A percentile compares a stretch with the other conserved stretches of the same genome.
Conservation (phyloP, 2,113 vertebrate genomes). For the Phalacrocorax carbo region DNA sequence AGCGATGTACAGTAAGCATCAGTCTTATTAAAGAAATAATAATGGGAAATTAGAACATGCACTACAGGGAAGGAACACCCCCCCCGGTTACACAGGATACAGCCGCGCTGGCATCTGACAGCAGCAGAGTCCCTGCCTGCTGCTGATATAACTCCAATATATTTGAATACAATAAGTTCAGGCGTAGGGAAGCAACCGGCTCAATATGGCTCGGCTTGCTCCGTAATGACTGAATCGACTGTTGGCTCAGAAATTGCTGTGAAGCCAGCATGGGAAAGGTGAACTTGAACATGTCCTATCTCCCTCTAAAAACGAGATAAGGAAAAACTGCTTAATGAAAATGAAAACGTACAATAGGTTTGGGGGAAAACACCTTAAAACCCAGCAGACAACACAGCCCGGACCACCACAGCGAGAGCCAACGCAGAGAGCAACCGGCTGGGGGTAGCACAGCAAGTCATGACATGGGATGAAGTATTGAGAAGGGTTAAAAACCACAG, state of each 20-base stretch:
- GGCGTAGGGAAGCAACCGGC: background rate
- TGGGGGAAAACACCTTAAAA: background rate
- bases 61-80: constrained; percentile 2
- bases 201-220: background rate
- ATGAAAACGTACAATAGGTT: background rate
- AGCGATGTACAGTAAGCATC: constrained; percentile 27
- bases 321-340: background rate
- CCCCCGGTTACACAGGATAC: background rate
- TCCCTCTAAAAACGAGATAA: background rate
- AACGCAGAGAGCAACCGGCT: fast-evolving
- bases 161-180: background rate
- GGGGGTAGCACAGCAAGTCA: background rate
- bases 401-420: background rate
- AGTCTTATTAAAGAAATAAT: constrained; percentile 62
- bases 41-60: constrained; percentile 48
- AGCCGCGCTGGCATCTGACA: background rate
- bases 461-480: background rate
- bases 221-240: background rate
- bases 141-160: background rate
- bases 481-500: background rate
- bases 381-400: background rate
- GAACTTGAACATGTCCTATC: background rate
- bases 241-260: background rate
- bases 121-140: background rate
- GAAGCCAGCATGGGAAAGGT: background rate